Conservation (phyloP, 2,888 invertebrate genomes). For the Heteropelma amictum region DNA sequence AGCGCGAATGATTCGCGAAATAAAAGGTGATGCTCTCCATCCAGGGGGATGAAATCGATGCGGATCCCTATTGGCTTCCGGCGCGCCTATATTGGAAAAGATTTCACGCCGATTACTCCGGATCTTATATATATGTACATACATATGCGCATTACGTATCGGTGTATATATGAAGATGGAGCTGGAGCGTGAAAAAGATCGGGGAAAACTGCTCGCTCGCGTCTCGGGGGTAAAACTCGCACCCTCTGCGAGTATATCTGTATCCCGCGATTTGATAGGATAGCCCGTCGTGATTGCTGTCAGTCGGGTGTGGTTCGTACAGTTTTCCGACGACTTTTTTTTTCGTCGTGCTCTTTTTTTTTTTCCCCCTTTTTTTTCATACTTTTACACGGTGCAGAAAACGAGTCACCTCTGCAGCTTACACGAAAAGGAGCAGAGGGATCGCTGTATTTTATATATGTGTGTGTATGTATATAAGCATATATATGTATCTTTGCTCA, state of each 20-base stretch:
- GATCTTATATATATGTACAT: constrained; percentile 1
- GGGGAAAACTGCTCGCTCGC: constrained; percentile 26
- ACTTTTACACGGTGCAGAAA: constrained; percentile 18
- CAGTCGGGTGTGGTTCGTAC: constrained; percentile 45
- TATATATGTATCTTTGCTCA: constrained; percentile 1
- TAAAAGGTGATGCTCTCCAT: constrained; percentile 49
- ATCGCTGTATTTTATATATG: too few relatives aligned
- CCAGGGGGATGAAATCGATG: constrained; percentile 47
- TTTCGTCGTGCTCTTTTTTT: neutral
- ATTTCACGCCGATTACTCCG: constrained; percentile 56
- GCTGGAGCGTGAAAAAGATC: constrained; percentile 50
- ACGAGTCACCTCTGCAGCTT: constrained; percentile 19
- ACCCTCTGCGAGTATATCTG: too few relatives aligned
- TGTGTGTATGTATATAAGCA: neutral
- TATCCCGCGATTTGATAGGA: constrained; percentile 14
- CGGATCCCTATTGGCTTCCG: constrained; percentile 49
- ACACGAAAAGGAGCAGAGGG: constrained; percentile 1
- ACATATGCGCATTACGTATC: neutral
- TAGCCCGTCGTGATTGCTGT: constrained; percentile 47
- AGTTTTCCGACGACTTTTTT: constrained; percentile 32
- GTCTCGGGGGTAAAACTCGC: constrained; percentile 43
- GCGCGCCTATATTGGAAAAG: constrained; percentile 52
- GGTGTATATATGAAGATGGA: constrained; percentile 13
- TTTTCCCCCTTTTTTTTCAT: constrained; percentile 7
- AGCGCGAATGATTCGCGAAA: constrained; percentile 38